These are phyloP conservation scores for Rotaria macrura DNA, from an alignment of 2,888 invertebrate genomes.

Conservation along the genomic window DNA sequence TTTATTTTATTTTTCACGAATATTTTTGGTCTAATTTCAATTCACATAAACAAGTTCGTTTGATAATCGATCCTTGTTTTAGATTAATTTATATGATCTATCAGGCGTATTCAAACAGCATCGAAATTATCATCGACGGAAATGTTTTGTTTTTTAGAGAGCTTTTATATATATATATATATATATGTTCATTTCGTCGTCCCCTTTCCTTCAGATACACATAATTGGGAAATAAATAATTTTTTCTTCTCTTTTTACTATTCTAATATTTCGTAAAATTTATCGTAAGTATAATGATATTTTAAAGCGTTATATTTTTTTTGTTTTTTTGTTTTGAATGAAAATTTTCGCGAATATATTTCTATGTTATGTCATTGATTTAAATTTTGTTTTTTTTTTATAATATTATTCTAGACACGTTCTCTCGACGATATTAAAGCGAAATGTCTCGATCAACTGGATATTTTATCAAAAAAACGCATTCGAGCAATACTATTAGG, in stretches of 20 bases:
- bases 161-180: neutral
- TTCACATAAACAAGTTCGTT: constrained; percentile 5
- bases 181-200: neutral
- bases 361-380: neutral
- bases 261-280: neutral
- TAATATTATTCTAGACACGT: constrained; percentile 25
- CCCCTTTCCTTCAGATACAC: neutral
- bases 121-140: neutral
- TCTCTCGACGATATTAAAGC: constrained; percentile 32
- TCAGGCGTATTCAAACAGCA: neutral
- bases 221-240: neutral
- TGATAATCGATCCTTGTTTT: constrained; percentile 20
- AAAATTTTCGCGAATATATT: neutral
- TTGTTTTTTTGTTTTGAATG: neutral
- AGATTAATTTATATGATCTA: neutral
- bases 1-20: neutral
- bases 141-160: neutral
- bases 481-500: constrained; percentile 25
- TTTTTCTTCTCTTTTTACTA: neutral
- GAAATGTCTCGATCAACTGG: constrained; percentile 33
- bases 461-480: constrained; percentile 35
- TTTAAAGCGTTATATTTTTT: neutral
- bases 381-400: neutral
- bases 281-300: neutral
- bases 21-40: neutral